A percentile compares a stretch with the other conserved stretches of the same genome.
These are phyloP conservation scores for Nibea albiflora DNA, from an alignment of 2,113 vertebrate genomes.

Conservation along the genomic window DNA sequence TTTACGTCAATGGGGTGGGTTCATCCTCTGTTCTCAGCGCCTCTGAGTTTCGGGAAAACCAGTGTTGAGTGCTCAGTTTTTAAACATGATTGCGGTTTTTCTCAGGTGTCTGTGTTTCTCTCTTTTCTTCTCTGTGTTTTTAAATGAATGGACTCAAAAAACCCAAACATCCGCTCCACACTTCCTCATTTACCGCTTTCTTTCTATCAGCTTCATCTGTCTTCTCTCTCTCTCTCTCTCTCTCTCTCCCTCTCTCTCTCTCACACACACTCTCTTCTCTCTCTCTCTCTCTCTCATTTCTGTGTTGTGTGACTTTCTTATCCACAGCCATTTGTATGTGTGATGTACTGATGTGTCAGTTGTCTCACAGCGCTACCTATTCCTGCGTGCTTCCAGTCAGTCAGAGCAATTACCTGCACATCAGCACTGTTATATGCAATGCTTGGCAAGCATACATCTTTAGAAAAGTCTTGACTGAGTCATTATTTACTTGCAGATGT, in stretches of 20 bases:
- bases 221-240: conserved; percentile 47
- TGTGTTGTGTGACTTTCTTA: conserved; percentile 28
- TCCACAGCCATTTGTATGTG: not conserved
- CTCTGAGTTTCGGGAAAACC: conserved; percentile 85
- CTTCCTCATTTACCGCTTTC: conserved; percentile 85
- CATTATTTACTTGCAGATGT: not conserved
- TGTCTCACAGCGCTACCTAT: conserved; percentile 12
- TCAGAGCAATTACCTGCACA: conserved; percentile 17
- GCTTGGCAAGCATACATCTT: not conserved
- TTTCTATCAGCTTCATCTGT: conserved; percentile 67
- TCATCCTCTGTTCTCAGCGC: conserved; percentile 77
- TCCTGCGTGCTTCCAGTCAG: conserved; percentile 16
- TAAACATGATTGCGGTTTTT: conserved; percentile 81
- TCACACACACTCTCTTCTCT: too few species aligned
- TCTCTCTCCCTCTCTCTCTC: conserved; percentile 21
- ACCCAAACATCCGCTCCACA: conserved; percentile 86
- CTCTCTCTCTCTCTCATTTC: not conserved
- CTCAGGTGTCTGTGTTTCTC: conserved; percentile 83
- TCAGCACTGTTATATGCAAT: not conserved
- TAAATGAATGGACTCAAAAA: conserved; percentile 86
- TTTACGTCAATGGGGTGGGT: conserved; percentile 79
- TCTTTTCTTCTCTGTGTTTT: conserved; percentile 76
- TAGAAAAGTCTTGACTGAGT: not conserved
- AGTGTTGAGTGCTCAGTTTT: conserved; percentile 68
- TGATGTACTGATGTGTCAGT: conserved; percentile 12